These are phyloP conservation scores for Hippoglossus stenolepis DNA, from an alignment of 2,113 vertebrate genomes.

Conservation along the genomic window DNA sequence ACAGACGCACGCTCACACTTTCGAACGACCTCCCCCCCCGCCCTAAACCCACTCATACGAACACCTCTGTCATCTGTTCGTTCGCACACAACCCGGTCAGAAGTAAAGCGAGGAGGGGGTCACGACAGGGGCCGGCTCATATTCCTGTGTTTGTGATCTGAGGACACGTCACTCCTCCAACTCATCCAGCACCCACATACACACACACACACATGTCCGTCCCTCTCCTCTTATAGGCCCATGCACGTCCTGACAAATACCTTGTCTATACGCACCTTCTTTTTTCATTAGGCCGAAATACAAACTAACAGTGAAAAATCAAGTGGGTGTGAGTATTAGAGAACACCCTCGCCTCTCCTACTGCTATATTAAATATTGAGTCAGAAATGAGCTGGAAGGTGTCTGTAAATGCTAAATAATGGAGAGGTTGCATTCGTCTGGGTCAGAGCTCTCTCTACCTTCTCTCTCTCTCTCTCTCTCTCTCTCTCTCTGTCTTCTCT, in stretches of 20 bases:
- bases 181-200: no score
- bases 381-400: conserved; percentile 96
- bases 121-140: neutral
- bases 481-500: conserved; percentile 83
- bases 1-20: neutral
- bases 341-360: conserved; percentile 52
- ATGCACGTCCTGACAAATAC: conserved; percentile 3
- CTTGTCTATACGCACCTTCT: conserved; percentile 5
- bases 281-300: conserved; percentile 69
- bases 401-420: conserved; percentile 99
- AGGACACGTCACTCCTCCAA: no score
- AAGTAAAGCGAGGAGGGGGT: conserved; percentile 17
- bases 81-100: conserved; percentile 10
- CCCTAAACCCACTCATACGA: neutral
- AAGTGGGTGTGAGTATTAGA: conserved; percentile 68
- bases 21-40: neutral
- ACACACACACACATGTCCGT: no score
- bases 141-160: conserved; percentile 7
- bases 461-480: conserved; percentile 12
- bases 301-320: conserved; percentile 64
- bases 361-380: conserved; percentile 95
- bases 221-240: neutral
- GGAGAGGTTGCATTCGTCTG: conserved; percentile 91
- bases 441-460: conserved; percentile 85
- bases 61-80: conserved; percentile 19